Conservation (phyloP, 2,797 vertebrate species). For the Calcarius lapponicus region DNA sequence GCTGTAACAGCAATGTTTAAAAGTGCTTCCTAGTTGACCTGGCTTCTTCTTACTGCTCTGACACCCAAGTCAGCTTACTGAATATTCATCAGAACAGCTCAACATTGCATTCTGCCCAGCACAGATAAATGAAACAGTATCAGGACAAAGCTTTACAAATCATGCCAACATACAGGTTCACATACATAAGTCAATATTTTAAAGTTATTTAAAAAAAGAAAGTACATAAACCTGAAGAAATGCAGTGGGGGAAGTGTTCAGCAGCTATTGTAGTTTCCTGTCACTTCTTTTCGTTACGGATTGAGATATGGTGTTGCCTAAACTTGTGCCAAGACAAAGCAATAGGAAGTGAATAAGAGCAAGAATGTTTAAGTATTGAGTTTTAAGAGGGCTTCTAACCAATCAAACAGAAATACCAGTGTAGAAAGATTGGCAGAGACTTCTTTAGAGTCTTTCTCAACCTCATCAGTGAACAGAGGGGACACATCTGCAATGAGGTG, state of each 20-base stretch:
- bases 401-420: neutral
- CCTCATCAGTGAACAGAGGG: neutral
- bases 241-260: neutral
- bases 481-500: neutral
- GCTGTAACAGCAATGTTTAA: neutral
- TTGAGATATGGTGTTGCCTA: neutral
- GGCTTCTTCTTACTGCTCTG: neutral
- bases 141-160: neutral
- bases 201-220: neutral
- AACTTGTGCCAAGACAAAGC: neutral
- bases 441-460: neutral
- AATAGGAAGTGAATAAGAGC: neutral
- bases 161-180: neutral
- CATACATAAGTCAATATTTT: neutral
- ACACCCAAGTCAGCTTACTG: neutral
- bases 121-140: neutral
- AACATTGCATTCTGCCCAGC: neutral
- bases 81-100: neutral
- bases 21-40: neutral
- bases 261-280: neutral
- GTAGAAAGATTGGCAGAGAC: neutral
- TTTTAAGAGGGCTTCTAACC: neutral
- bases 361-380: neutral
- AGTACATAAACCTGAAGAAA: neutral
- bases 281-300: neutral